These are phyloP conservation scores for Apodemia hepburni DNA, from an alignment of 2,888 invertebrate genomes.

Conservation along the genomic window DNA sequence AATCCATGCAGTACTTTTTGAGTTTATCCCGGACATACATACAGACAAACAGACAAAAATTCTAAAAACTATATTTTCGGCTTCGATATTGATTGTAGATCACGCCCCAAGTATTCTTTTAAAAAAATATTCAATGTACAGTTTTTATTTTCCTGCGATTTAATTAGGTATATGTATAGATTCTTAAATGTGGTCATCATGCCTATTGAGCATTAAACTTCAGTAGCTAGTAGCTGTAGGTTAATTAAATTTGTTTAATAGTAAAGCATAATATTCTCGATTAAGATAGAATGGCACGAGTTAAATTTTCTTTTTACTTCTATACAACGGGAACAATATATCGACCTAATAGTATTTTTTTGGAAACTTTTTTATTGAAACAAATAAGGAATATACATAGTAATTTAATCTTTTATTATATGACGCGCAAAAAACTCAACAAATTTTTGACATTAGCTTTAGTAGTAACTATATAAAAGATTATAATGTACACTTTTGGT, in stretches of 20 bases:
- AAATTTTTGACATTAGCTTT: slow-evolving; percentile 53
- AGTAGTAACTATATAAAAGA: slow-evolving; percentile 7
- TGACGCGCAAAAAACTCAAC: slow-evolving; percentile 9
- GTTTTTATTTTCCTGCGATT: too few species aligned
- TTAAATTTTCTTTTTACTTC: slow-evolving; percentile 21
- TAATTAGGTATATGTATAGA: too few species aligned
- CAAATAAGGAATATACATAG: slow-evolving; percentile 37
- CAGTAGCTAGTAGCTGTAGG: background rate
- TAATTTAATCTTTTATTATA: slow-evolving; percentile 12
- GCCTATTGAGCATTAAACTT: background rate
- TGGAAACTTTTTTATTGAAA: slow-evolving; percentile 46
- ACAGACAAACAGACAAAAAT: too few species aligned
- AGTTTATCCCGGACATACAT: too few species aligned
- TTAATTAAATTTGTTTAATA: background rate
- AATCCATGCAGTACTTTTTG: too few species aligned
- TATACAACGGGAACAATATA: slow-evolving; percentile 62
- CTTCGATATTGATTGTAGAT: too few species aligned
- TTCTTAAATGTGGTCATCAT: background rate
- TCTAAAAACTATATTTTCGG: too few species aligned
- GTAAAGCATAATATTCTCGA: background rate
- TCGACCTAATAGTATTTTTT: slow-evolving; percentile 64
- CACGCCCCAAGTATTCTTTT: too few species aligned
- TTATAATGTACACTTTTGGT: slow-evolving; percentile 58
- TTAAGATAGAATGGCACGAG: slow-evolving; percentile 21
- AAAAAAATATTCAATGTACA: too few species aligned